Evolutionary conservation across 2,113 vertebrate genomes (phyloP).

Genomic region (Tautogolabrus adspersus): DNA sequence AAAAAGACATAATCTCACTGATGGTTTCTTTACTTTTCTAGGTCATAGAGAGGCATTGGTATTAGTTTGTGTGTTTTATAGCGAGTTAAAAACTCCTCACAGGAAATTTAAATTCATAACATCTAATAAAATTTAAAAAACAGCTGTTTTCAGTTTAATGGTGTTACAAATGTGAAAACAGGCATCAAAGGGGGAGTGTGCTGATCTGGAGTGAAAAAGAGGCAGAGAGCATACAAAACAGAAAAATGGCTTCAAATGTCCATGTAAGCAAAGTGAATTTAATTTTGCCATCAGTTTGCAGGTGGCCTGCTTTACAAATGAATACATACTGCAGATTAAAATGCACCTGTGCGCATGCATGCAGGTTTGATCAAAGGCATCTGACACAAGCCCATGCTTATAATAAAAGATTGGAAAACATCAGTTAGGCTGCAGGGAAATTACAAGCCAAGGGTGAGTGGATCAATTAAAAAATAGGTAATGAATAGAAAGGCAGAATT

Average conservation of each 20-base stretch:
- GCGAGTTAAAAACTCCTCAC: too few species aligned
- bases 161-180: background rate
- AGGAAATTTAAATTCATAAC: background rate
- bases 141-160: background rate
- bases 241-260: conserved; percentile 2
- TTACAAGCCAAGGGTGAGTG: conserved; percentile 31
- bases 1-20: too few species aligned
- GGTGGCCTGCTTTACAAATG: conserved; percentile 26
- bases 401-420: conserved; percentile 17
- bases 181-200: background rate
- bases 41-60: too few species aligned
- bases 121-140: background rate
- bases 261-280: conserved; percentile 1
- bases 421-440: conserved; percentile 2
- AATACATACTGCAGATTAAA: conserved; percentile 1
- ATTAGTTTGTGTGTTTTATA: too few species aligned
- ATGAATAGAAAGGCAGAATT: conserved; percentile 28
- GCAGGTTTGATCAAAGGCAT: conserved; percentile 19
- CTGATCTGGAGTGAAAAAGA: background rate
- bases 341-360: conserved; percentile 1
- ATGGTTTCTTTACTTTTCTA: too few species aligned
- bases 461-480: conserved; percentile 33
- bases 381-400: background rate
- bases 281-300: conserved; percentile 15
- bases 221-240: background rate